Evolutionary conservation across 1,140 invertebrate species (phyloP), one percentile per base, ranked within the genome.

Genomic region (Maconellicoccus hirsutus): DNA sequence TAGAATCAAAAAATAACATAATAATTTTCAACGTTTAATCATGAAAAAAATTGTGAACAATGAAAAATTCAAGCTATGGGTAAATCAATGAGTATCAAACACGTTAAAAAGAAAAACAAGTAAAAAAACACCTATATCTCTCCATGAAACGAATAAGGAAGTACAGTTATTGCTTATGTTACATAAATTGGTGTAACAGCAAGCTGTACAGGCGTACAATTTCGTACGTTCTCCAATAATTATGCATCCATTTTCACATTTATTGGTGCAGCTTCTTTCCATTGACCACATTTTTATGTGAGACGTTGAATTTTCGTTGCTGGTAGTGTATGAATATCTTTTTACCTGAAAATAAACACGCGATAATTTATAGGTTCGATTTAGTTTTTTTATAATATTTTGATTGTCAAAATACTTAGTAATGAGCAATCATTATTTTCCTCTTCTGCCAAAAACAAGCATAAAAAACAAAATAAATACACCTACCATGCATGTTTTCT

Each of bases 161-260:
- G 70, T 27, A 69, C 38, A 61, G 1, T 83, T 84, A 70, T 83
- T 87, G 1, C 87, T 88, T 61, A 83, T 84, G 78, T 93, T 93
- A 79, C 91, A 93, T 0, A 87, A 82, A n/a, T 86, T 86, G 21
- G 83, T 83, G 27, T 75, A 75, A 77, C 91, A 93, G 76, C 91
- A 93, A 0, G 87, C 86, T 0, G 89, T 91, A 76, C 90, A 93
- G 1, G 89, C 88, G 77, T 90, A 89, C 0, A 94, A 78, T 77
- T 93, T 93, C 0, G 89, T 93, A 25, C 91, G 79, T 78, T 94
- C 92, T 0, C 80, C 90, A 72, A 92, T 92, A 7, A 92, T 84
- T 72, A 93, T 91, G 79, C 91, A 93, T 10, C 90, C 91, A 0
- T 89, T 84, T 73, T 93, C 90, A 77, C 92, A 94, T 76, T 86